Evolutionary conservation across 1,140 invertebrate genomes (phyloP).

Genomic region (Drosophila lini): DNA sequence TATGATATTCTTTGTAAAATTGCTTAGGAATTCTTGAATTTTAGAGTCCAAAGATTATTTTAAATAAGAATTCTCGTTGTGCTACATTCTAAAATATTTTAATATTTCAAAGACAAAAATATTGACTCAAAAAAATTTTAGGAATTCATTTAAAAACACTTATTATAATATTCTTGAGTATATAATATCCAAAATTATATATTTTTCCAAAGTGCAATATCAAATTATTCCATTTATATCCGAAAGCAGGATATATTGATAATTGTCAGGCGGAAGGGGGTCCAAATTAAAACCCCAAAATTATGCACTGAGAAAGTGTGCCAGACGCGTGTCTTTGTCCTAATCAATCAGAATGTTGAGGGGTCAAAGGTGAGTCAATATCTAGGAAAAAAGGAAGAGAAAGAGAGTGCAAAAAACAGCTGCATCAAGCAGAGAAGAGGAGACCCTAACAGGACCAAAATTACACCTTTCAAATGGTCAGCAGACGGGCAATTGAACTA

Average conservation of each 20-base stretch:
- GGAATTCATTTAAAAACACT: too few species aligned
- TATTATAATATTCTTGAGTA: too few species aligned
- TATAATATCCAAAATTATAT: too few species aligned
- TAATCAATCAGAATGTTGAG: constrained; percentile 15
- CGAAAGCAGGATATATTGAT: neutral
- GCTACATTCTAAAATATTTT: too few species aligned
- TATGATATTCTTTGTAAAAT: too few species aligned
- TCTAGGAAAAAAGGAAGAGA: constrained; percentile 2
- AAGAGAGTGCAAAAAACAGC: constrained; percentile 15
- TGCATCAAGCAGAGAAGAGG: constrained; percentile 18
- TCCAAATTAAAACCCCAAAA: constrained; percentile 13
- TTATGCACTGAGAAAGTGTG: constrained; percentile 40
- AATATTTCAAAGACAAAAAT: too few species aligned
- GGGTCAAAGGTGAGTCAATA: constrained; percentile 37
- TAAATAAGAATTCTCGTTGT: too few species aligned
- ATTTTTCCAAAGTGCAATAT: constrained; percentile 6
- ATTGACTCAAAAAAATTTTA: too few species aligned
- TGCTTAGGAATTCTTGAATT: too few species aligned
- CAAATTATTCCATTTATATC: neutral
- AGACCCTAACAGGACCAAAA: constrained; percentile 53
- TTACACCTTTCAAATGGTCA: constrained; percentile 80
- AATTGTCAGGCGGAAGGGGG: neutral
- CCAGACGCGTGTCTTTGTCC: constrained; percentile 46
- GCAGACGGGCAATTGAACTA: constrained; percentile 55
- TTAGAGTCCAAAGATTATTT: too few species aligned